phyloP scores from a whole-genome alignment of 2,888 invertebrate genomes.

The Lymantria monacha region DNA sequence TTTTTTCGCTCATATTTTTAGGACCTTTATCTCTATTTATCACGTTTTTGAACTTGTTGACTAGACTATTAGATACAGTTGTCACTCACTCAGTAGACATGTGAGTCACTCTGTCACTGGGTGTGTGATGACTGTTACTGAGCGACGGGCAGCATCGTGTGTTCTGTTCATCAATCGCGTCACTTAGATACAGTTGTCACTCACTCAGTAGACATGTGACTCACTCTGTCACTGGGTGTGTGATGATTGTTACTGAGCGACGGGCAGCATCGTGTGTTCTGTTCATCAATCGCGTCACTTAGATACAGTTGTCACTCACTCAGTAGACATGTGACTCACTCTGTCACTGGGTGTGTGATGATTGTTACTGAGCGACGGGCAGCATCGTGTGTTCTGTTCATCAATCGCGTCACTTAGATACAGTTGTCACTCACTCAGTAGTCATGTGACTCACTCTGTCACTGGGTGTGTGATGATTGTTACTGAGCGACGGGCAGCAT shows the following conservation, averaged over 20 bases:
- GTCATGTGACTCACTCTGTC: slow-evolving; percentile 16
- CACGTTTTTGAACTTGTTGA: too few relatives aligned
- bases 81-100: slow-evolving; percentile 17
- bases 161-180: not conserved
- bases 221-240: slow-evolving; percentile 33
- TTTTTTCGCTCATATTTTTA: too few relatives aligned
- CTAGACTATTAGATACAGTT: slow-evolving; percentile 2
- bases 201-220: slow-evolving; percentile 22
- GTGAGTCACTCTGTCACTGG: slow-evolving; percentile 32
- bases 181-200: slow-evolving; percentile 8
- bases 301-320: slow-evolving; percentile 6
- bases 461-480: slow-evolving; percentile 15
- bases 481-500: not conserved
- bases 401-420: not conserved
- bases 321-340: slow-evolving; percentile 18
- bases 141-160: not conserved
- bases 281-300: not conserved
- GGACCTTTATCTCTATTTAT: too few relatives aligned
- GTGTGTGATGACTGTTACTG: slow-evolving; percentile 23
- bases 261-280: slow-evolving; percentile 9
- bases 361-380: not conserved
- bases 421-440: slow-evolving; percentile 4
- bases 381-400: not conserved
- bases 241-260: slow-evolving; percentile 13
- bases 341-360: slow-evolving; percentile 16